Conservation (phyloP, 2,888 invertebrate species). For the Cantharis flavilabris region DNA sequence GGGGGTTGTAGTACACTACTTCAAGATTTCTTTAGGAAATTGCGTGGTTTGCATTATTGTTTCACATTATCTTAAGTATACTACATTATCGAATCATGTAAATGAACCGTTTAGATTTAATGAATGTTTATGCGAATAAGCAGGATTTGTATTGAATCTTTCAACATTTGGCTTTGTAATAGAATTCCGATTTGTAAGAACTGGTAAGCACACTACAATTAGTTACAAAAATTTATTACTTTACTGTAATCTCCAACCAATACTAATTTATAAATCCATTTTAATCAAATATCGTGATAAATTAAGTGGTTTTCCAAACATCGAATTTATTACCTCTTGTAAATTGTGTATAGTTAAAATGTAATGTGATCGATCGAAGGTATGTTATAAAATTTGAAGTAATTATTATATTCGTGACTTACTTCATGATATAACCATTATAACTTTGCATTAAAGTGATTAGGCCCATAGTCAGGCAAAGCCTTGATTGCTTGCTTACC, state of each 20-base stretch:
- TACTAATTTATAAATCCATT: background rate
- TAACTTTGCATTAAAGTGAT: constrained; percentile 30
- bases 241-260: background rate
- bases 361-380: background rate
- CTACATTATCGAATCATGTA: background rate
- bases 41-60: background rate
- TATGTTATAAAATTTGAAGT: constrained; percentile 31
- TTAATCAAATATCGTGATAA: background rate
- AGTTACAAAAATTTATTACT: background rate
- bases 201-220: background rate
- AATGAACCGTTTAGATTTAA: background rate
- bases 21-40: background rate
- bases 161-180: background rate
- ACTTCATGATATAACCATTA: constrained; percentile 29
- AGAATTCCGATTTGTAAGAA: background rate
- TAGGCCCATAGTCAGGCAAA: constrained; percentile 37
- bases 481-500: constrained; percentile 37
- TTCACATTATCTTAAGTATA: background rate
- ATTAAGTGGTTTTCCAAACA: background rate
- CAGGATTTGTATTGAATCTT: background rate
- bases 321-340: background rate
- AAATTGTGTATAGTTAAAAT: background rate
- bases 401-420: constrained; percentile 37
- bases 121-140: background rate
- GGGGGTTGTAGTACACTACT: too few relatives aligned